Conservation (phyloP, 2,113 vertebrate species). For the Anarhynchus alexandrinus region DNA sequence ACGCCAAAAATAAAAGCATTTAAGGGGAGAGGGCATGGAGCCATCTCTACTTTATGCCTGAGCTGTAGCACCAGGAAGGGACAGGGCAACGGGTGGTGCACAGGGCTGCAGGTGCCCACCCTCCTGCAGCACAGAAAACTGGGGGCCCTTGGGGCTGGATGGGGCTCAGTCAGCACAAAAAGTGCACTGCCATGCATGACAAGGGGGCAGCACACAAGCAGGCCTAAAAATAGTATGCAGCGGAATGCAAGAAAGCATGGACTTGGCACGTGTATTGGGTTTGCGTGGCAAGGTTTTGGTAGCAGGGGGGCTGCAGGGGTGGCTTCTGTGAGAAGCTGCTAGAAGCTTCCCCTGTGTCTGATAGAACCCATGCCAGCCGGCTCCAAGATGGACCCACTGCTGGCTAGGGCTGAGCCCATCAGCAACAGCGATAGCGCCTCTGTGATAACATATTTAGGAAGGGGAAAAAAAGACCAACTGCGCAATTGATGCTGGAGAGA, state of each 20-base stretch:
- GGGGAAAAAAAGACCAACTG: too few species aligned
- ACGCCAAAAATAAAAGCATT: not conserved
- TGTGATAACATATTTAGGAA: not conserved
- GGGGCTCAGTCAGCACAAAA: too few species aligned
- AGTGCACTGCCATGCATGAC: fast-evolving
- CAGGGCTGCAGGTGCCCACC: not conserved
- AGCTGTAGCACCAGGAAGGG: too few species aligned
- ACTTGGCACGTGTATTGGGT: not conserved
- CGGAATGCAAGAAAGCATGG: fast-evolving
- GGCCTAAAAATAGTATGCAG: not conserved
- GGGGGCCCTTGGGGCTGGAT: too few species aligned
- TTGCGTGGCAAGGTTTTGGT: not conserved
- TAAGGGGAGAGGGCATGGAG: not conserved
- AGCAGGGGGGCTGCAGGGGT: not conserved
- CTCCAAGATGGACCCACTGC: not conserved
- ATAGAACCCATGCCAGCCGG: not conserved
- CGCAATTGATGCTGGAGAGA: too few species aligned
- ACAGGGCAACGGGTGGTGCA: not conserved
- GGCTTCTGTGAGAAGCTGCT: not conserved
- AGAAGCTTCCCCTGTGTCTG: not conserved
- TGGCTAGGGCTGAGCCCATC: not conserved
- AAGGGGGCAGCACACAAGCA: not conserved
- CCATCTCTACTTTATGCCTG: fast-evolving
- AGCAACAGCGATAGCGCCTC: not conserved
- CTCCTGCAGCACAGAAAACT: not conserved